phyloP scores from a whole-genome alignment of 1,140 invertebrate genomes.

The Scaptomyza montana region DNA sequence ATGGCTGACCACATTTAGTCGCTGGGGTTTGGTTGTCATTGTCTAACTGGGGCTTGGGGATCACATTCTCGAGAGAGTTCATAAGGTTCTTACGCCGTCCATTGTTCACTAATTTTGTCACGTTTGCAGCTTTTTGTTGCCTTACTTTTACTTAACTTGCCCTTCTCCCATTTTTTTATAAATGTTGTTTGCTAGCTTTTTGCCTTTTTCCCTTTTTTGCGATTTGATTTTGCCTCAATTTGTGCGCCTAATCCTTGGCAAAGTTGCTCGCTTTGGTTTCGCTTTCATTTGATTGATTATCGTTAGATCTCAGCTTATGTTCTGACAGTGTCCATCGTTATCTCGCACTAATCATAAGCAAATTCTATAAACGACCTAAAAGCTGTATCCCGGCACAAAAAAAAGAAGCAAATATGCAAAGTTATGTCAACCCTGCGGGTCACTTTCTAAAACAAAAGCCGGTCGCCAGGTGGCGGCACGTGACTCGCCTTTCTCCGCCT shows the following conservation, averaged over 20 bases:
- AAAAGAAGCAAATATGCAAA: neutral
- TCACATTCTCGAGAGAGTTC: conserved; percentile 66
- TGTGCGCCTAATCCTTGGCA: conserved; percentile 30
- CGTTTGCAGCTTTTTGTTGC: conserved; percentile 77
- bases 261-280: conserved; percentile 24
- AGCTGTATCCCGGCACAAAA: conserved; percentile 9
- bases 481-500: conserved; percentile 39
- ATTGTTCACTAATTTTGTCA: conserved; percentile 83
- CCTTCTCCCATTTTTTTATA: conserved; percentile 10
- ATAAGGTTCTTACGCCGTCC: conserved; percentile 62
- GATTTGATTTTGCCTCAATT: conserved; percentile 56
- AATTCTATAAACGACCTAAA: conserved; percentile 15
- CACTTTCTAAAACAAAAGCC: conserved; percentile 18
- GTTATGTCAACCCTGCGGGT: conserved; percentile 24
- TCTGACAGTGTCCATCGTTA: neutral
- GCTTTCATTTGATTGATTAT: conserved; percentile 41
- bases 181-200: conserved; percentile 28
- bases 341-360: conserved; percentile 28
- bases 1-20: conserved; percentile 75
- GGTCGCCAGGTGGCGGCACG: conserved; percentile 57
- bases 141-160: conserved; percentile 52
- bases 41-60: conserved; percentile 47
- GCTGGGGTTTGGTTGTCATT: conserved; percentile 45
- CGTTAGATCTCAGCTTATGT: neutral
- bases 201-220: conserved; percentile 40